A percentile compares a stretch with the other conserved stretches of the same genome.
Conservation (phyloP, 2,888 invertebrate species). For the Pollenia labialis region DNA sequence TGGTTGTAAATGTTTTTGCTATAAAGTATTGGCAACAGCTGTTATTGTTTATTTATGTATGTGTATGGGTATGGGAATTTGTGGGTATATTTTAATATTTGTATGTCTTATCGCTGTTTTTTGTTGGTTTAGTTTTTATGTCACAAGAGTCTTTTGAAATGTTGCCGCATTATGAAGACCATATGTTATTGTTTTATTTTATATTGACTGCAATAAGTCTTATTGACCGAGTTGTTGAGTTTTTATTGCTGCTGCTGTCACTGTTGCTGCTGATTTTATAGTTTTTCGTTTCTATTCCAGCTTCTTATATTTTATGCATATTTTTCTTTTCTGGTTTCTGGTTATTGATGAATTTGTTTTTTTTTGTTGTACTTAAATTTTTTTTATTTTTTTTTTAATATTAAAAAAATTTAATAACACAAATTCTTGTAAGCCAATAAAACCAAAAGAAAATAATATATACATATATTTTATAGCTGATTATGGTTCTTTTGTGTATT, state of each 20-base stretch:
- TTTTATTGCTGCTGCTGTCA: constrained; percentile 43
- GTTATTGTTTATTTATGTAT: constrained; percentile 25
- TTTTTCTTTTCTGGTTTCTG: constrained; percentile 4
- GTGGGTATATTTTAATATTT: background rate
- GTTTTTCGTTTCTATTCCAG: background rate
- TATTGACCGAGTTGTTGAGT: constrained; percentile 60
- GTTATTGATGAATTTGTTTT: constrained; percentile 20
- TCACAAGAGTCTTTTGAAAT: constrained; percentile 25
- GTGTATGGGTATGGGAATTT: background rate
- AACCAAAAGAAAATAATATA: constrained; percentile 2
- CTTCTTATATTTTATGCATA: background rate
- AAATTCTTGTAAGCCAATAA: background rate
- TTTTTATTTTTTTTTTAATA: constrained; percentile 32
- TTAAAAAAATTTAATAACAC: constrained; percentile 45
- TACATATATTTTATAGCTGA: constrained; percentile 26
- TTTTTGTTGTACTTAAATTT: background rate
- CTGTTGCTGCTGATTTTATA: background rate
- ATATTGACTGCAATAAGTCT: constrained; percentile 67
- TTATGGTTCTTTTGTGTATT: background rate
- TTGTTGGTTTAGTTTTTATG: constrained; percentile 23
- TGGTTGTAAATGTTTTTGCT: constrained; percentile 12
- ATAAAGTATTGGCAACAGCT: constrained; percentile 46
- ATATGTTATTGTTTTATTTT: constrained; percentile 60
- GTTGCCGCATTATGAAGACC: constrained; percentile 57
- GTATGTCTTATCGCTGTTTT: background rate